These are phyloP conservation scores for Sisyra nigra DNA, from an alignment of 2,888 invertebrate species.

Conservation along the genomic window DNA sequence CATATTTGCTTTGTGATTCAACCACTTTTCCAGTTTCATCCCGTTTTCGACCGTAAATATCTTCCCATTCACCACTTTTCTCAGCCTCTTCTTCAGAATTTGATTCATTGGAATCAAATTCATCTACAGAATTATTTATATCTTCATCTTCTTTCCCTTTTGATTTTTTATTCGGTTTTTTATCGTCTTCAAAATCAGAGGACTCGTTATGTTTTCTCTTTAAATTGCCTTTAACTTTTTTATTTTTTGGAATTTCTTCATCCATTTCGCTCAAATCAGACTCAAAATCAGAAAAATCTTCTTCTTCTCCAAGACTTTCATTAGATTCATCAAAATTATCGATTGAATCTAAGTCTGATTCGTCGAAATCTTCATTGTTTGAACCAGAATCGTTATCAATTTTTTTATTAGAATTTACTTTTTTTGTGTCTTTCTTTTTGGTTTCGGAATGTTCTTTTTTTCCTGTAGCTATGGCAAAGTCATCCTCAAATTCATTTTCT, in stretches of 20 bases:
- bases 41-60: conserved; percentile 82
- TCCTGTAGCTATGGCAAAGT: conserved; percentile 18
- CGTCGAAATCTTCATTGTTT: conserved; percentile 11
- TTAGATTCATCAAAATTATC: conserved; percentile 15
- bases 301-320: conserved; percentile 11
- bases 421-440: neutral
- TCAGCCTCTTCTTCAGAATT: conserved; percentile 12
- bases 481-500: conserved; percentile 26
- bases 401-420: neutral
- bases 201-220: conserved; percentile 8
- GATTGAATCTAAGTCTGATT: conserved; percentile 12
- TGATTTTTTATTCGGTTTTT: conserved; percentile 9
- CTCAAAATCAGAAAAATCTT: conserved; percentile 19
- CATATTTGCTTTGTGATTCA: conserved; percentile 41
- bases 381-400: conserved; percentile 7
- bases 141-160: conserved; percentile 12
- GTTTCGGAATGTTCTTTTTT: neutral
- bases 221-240: conserved; percentile 8
- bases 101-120: conserved; percentile 15
- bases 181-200: neutral
- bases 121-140: conserved; percentile 12
- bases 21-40: conserved; percentile 68
- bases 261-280: conserved; percentile 13
- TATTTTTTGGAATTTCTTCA: too few species aligned
- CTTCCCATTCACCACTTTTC: conserved; percentile 48